A percentile compares a stretch with the other conserved stretches of the same genome.
phyloP scores from a whole-genome alignment of 53 echinoderm and acorn worm genomes.

The Holothuria scabra region DNA sequence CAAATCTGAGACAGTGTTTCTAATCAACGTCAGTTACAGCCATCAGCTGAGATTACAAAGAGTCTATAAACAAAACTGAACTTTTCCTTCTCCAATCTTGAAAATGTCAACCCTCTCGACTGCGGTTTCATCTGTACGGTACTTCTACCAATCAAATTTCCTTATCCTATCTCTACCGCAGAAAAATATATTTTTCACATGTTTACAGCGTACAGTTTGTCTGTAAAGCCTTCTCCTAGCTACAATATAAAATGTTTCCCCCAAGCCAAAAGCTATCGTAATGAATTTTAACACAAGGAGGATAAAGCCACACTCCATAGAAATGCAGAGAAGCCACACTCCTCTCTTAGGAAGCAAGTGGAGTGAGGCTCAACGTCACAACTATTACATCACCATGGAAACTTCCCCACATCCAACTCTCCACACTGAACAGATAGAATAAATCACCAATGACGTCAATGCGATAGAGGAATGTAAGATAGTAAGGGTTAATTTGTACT shows the following conservation, averaged over 20 bases:
- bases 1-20: too few relatives aligned
- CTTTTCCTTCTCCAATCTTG: too few relatives aligned
- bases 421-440: neutral
- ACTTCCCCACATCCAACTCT: conserved; percentile 11
- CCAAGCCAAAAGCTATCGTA: neutral
- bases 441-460: conserved; percentile 42
- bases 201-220: neutral
- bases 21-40: too few relatives aligned
- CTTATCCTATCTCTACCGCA: neutral
- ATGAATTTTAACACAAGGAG: neutral
- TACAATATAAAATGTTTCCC: too few relatives aligned
- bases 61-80: too few relatives aligned
- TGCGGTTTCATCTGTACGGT: neutral
- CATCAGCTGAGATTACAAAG: too few relatives aligned
- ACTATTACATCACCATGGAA: neutral
- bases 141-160: neutral
- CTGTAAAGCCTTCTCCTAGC: too few relatives aligned
- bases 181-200: neutral
- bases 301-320: too few relatives aligned
- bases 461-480: neutral
- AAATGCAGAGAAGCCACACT: neutral
- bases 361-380: neutral
- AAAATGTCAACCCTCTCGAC: too few relatives aligned
- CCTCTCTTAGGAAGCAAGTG: too few relatives aligned
- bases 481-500: conserved; percentile 7